Evolutionary conservation across 2,888 invertebrate species (phyloP).

Genomic region (Tineola bisselliella): DNA sequence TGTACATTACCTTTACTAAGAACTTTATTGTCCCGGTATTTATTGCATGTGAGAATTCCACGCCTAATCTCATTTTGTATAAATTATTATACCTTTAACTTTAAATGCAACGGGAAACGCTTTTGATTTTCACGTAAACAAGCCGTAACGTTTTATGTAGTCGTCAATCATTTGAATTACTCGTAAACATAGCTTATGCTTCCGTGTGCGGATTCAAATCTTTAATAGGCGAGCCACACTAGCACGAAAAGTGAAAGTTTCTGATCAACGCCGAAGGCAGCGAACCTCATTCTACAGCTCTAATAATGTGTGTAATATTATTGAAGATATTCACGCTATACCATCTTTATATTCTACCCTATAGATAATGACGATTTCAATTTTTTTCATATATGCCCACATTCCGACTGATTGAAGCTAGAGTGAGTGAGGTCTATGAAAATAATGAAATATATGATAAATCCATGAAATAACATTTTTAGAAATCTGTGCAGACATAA

Average conservation of each 20-base stretch:
- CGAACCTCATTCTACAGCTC: neutral
- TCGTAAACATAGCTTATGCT: neutral
- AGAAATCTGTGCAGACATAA: neutral
- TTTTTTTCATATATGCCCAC: too few species aligned
- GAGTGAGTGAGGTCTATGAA: too few species aligned
- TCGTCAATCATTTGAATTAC: neutral
- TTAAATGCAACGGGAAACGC: neutral
- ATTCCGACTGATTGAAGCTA: too few species aligned
- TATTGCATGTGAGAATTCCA: too few species aligned
- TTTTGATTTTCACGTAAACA: conserved; percentile 1
- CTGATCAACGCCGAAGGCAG: neutral
- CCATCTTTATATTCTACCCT: too few species aligned
- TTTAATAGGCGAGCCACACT: conserved; percentile 4
- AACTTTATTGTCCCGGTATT: too few species aligned
- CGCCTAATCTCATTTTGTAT: too few species aligned
- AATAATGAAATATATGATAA: too few species aligned
- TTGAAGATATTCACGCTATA: neutral
- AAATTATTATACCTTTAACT: neutral
- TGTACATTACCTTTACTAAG: neutral
- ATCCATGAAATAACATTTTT: too few species aligned
- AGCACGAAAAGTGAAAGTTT: conserved; percentile 3
- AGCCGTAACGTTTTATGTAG: neutral
- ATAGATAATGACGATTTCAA: too few species aligned
- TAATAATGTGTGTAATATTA: neutral
- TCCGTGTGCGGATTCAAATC: conserved; percentile 5